A percentile compares a stretch with the other conserved stretches of the same genome.
These are phyloP conservation scores for Junonia oenone DNA, from an alignment of 2,888 invertebrate genomes.

Conservation along the genomic window DNA sequence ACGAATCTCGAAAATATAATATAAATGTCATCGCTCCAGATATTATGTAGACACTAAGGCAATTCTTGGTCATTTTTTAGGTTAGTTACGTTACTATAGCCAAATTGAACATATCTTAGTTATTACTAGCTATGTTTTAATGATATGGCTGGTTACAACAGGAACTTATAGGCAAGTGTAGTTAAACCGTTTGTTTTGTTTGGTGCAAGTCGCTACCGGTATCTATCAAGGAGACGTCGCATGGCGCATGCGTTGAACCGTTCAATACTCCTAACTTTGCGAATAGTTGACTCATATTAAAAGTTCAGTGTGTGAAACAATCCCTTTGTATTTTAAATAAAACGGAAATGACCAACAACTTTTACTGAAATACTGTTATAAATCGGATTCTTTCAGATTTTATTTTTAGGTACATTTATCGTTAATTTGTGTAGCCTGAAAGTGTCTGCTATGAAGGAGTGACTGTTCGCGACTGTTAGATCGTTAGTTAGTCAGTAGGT, in stretches of 20 bases:
- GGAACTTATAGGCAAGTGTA: slow-evolving; percentile 58
- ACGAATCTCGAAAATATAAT: slow-evolving; percentile 35
- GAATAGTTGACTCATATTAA: slow-evolving; percentile 39
- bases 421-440: background rate
- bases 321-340: background rate
- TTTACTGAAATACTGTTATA: background rate
- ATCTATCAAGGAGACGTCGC: slow-evolving; percentile 30
- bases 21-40: slow-evolving; percentile 22
- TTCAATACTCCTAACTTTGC: slow-evolving; percentile 53
- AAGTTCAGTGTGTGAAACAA: background rate
- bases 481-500: background rate
- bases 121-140: slow-evolving; percentile 1
- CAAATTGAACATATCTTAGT: background rate
- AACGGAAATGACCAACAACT: background rate
- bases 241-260: slow-evolving; percentile 65
- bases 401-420: too few species aligned
- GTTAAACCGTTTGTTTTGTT: slow-evolving; percentile 65
- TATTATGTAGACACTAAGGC: slow-evolving; percentile 4
- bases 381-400: too few species aligned
- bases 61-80: background rate
- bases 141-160: slow-evolving; percentile 33
- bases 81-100: background rate
- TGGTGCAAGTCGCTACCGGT: slow-evolving; percentile 48
- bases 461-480: background rate
- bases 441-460: background rate